Evolutionary conservation across 2,113 vertebrate species (phyloP), one percentile per base, ranked within the genome.

Genomic region (Larimichthys crocea): DNA sequence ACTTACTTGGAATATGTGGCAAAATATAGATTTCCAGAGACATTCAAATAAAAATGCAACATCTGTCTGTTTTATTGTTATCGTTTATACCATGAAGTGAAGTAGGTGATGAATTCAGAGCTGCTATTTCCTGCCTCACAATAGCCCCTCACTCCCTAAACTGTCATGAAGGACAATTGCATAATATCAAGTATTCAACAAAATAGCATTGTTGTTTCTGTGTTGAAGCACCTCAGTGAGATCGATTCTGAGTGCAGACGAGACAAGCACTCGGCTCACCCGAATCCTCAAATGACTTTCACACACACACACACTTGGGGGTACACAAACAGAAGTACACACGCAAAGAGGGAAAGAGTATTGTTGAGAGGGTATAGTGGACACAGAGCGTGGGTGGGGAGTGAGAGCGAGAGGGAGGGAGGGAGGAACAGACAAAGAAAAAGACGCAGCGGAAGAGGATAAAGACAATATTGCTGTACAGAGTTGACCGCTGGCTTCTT

Each of bases 261-360:
- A 90, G 69, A 90, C 75, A 57, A 74, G 83, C 66, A 48, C 86
- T 85, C 49, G 10, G 67, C 76, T 89, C 78, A 63, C 65, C 83
- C 16, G n/a, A 65, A 83, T 73, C 79, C 84, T 88, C 84, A 49
- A 62, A 79, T 85, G 82, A 86, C 88, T 84, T 86, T 78, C 79
- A 84, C 42, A 26, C 10, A 10, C 48, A 31, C 40, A 40, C 24
- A 60, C 57, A 46, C 40, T n/a, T 2, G 6, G 66, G 42, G 55
- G 17, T 62, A 62, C 76, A 62, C 64, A 50, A n/a, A 59, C 48
- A 49, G 40, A 46, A 74, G 64, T 55, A 22, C 55, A 75, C 61
- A 63, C 56, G 3, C 44, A 11, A 44, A 53, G 60, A 76, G 72
- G 80, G 74, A 52, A 49, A 20, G 62, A 22, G 76, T 74, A 29